Conservation (phyloP, 1,140 invertebrate species). For the Copidosoma floridanum region DNA sequence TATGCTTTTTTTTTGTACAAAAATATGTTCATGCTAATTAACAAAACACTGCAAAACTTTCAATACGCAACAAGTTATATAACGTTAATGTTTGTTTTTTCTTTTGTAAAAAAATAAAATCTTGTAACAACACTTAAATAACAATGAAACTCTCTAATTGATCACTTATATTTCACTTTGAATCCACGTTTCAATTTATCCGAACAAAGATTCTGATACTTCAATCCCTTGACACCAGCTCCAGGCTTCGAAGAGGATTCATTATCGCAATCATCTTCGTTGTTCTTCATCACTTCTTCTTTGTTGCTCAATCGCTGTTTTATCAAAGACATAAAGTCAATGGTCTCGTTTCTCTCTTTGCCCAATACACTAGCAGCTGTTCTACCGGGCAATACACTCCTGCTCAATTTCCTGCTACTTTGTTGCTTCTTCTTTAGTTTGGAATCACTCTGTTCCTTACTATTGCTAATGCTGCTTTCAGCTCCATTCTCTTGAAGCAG, state of each 20-base stretch:
- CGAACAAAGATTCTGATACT: constrained; percentile 28
- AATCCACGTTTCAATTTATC: constrained; percentile 3
- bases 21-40: too few relatives aligned
- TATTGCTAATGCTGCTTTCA: constrained; percentile 4
- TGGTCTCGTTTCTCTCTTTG: constrained; percentile 15
- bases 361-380: neutral
- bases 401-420: constrained; percentile 1
- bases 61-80: neutral
- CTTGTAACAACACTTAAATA: too few relatives aligned
- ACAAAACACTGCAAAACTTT: neutral
- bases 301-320: constrained; percentile 39
- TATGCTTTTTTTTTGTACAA: neutral
- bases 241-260: neutral
- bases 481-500: constrained; percentile 9
- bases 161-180: neutral
- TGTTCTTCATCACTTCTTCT: constrained; percentile 21
- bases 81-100: neutral
- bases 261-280: constrained; percentile 11
- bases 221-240: constrained; percentile 25
- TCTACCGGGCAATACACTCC: too few relatives aligned
- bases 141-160: too few relatives aligned
- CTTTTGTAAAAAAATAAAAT: too few relatives aligned
- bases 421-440: constrained; percentile 4
- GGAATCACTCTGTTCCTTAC: neutral
- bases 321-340: constrained; percentile 46